These are phyloP conservation scores for Cremastobaeus sp. DNA, from an alignment of 2,888 invertebrate genomes.

Conservation along the genomic window DNA sequence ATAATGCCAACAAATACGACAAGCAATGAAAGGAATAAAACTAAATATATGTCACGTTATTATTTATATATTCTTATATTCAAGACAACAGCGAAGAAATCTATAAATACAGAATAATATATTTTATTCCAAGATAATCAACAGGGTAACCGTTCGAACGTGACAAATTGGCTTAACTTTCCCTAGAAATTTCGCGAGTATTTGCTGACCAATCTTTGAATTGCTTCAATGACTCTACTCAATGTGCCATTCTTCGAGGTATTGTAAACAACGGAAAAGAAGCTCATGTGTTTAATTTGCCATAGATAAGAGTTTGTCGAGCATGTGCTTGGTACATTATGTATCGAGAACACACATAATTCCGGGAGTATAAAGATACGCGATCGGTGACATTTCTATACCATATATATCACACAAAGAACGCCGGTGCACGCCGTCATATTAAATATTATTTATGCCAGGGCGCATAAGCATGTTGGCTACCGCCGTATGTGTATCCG, in stretches of 20 bases:
- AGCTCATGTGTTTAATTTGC: constrained; percentile 50
- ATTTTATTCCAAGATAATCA: not conserved
- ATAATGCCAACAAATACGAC: too few relatives aligned
- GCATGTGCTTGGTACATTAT: constrained; percentile 44
- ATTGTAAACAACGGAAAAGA: constrained; percentile 41
- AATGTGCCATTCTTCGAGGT: constrained; percentile 36
- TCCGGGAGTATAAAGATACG: constrained; percentile 69
- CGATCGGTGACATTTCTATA: constrained; percentile 78
- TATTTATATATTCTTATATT: too few relatives aligned
- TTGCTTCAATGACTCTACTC: constrained; percentile 36
- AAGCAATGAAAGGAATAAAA: too few relatives aligned
- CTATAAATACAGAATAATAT: not conserved
- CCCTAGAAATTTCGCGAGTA: constrained; percentile 14
- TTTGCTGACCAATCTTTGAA: constrained; percentile 28
- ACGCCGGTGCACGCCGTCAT: constrained; percentile 74
- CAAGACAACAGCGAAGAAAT: too few relatives aligned
- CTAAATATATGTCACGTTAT: too few relatives aligned
- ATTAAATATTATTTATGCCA: constrained; percentile 78
- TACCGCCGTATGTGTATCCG: constrained; percentile 42
- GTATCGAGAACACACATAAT: constrained; percentile 57
- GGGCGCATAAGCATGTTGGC: constrained; percentile 68
- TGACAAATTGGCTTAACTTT: constrained; percentile 46
- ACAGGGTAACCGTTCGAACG: constrained; percentile 10
- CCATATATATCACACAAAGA: constrained; percentile 77
- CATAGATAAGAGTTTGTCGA: constrained; percentile 49